A percentile compares a stretch with the other conserved stretches of the same genome.
phyloP scores from a whole-genome alignment of 30 jellyfish, hydroid and myxozoan genomes.

The Chironex yamaguchii region DNA sequence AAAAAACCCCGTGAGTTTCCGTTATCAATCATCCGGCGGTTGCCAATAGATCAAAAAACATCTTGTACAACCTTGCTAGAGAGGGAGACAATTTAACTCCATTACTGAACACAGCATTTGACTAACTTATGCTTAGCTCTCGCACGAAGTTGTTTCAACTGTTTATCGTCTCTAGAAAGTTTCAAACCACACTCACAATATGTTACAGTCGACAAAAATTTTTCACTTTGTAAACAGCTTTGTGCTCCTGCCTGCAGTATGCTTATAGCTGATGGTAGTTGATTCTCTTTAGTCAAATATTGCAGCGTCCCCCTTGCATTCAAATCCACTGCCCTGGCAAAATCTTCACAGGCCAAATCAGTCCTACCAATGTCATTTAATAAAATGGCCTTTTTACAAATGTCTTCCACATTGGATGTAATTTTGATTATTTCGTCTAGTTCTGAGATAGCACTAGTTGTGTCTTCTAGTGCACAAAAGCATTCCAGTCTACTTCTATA shows the following conservation, averaged over 20 bases:
- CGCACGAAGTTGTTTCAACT: conserved; percentile 71
- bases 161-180: conserved; percentile 75
- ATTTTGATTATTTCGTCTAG: conserved; percentile 41
- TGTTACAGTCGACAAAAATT: conserved; percentile 54
- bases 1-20: too few relatives aligned
- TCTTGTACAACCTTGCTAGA: too few relatives aligned
- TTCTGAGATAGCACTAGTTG: conserved; percentile 67
- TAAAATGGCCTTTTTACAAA: conserved; percentile 69
- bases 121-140: not conserved
- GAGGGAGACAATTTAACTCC: too few relatives aligned
- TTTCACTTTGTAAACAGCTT: conserved; percentile 64
- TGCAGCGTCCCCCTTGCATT: conserved; percentile 69
- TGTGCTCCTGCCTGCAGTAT: conserved; percentile 77
- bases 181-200: conserved; percentile 81
- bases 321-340: conserved; percentile 66
- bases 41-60: too few relatives aligned
- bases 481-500: conserved; percentile 67
- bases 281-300: conserved; percentile 53
- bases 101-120: not conserved
- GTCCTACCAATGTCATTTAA: conserved; percentile 62
- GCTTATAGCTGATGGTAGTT: conserved; percentile 50
- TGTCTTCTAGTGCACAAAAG: conserved; percentile 28
- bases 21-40: too few relatives aligned
- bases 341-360: conserved; percentile 80
- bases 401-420: conserved; percentile 53